These are phyloP conservation scores for Caretta caretta DNA, from an alignment of 2,113 vertebrate species.

Conservation along the genomic window DNA sequence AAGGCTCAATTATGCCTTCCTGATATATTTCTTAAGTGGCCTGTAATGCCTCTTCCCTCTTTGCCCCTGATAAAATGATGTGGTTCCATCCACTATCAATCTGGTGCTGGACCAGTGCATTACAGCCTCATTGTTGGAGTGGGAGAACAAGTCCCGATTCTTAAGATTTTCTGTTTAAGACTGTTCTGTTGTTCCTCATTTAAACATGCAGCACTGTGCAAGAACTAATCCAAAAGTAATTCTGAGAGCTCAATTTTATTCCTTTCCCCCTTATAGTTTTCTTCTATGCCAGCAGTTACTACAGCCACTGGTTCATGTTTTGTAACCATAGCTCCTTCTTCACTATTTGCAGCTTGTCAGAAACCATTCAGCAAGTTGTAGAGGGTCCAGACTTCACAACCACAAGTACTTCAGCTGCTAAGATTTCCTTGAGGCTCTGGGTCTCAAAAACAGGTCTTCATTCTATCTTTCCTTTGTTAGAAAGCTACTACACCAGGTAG, in stretches of 20 bases:
- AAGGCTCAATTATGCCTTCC: not conserved
- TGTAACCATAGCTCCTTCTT: not conserved
- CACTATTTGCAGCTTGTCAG: not conserved
- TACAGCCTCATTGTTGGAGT: not conserved
- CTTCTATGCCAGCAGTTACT: not conserved
- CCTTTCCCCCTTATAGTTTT: not conserved
- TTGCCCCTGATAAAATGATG: too few relatives aligned
- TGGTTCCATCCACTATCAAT: not conserved
- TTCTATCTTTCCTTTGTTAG: not conserved
- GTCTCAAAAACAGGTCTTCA: not conserved
- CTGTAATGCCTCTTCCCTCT: not conserved
- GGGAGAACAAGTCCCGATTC: not conserved
- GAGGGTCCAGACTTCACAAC: not conserved
- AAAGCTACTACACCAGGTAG: not conserved
- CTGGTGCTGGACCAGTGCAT: not conserved
- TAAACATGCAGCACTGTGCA: not conserved
- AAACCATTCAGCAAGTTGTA: not conserved
- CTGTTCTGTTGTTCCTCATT: not conserved
- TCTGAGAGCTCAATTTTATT: not conserved
- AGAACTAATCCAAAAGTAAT: not conserved
- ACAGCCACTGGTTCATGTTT: not conserved
- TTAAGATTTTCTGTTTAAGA: not conserved
- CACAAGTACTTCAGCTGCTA: not conserved
- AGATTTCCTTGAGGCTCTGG: not conserved
- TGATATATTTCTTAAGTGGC: not conserved